phyloP scores from a whole-genome alignment of 2,113 vertebrate genomes.

The Xenopus borealis region DNA sequence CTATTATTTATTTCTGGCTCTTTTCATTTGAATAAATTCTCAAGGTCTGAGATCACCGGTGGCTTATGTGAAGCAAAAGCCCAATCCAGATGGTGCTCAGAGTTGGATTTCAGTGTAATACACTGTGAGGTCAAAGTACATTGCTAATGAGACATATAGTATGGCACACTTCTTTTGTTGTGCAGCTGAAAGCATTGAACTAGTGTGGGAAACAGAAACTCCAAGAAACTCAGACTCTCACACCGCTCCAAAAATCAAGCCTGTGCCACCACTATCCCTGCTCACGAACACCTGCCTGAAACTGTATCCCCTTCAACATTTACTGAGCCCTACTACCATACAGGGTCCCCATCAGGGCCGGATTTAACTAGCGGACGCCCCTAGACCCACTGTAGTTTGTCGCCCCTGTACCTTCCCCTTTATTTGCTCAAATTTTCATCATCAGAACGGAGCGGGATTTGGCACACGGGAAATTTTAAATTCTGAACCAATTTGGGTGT shows the following conservation, averaged over 20 bases:
- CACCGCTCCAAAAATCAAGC: slow-evolving; percentile 3
- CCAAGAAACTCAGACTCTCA: slow-evolving; percentile 5
- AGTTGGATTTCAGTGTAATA: slow-evolving; percentile 19
- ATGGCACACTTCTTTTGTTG: slow-evolving; percentile 36
- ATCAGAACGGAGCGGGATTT: too few species aligned
- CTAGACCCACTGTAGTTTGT: too few species aligned
- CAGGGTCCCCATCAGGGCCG: too few species aligned
- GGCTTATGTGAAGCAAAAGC: background rate
- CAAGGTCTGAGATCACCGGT: slow-evolving; percentile 18
- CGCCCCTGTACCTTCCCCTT: too few species aligned
- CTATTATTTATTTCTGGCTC: background rate
- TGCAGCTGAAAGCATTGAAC: background rate
- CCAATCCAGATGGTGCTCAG: slow-evolving; percentile 14
- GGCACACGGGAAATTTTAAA: too few species aligned
- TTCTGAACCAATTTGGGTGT: too few species aligned
- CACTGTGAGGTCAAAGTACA: slow-evolving; percentile 9
- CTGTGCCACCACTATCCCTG: background rate
- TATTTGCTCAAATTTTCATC: too few species aligned
- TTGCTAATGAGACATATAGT: slow-evolving; percentile 11
- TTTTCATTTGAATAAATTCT: slow-evolving; percentile 13
- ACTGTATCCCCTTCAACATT: background rate
- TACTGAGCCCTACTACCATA: background rate
- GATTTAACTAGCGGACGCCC: too few species aligned
- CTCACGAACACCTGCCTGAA: slow-evolving; percentile 8
- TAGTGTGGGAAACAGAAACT: slow-evolving; percentile 28